These are phyloP conservation scores for Tenthredo amoena DNA, from an alignment of 2,888 invertebrate species.

Conservation along the genomic window DNA sequence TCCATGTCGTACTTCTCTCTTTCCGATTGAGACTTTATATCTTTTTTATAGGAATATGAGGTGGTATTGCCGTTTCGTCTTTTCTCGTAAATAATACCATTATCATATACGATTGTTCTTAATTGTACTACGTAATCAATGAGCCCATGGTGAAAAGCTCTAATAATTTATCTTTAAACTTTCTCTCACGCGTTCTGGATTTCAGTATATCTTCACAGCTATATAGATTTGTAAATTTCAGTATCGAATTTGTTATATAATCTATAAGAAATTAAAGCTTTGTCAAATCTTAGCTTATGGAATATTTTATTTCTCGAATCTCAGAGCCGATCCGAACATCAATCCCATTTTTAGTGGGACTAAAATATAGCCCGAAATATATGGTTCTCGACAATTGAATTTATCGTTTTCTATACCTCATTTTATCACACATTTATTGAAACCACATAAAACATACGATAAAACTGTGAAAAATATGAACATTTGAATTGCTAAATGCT, in stretches of 20 bases:
- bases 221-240: not conserved
- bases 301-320: not conserved
- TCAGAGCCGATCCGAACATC: not conserved
- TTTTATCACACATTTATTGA: not conserved
- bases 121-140: not conserved
- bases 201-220: not conserved
- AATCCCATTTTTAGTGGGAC: not conserved
- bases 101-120: not conserved
- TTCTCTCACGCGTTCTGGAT: not conserved
- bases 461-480: not conserved
- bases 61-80: not conserved
- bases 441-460: not conserved
- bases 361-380: not conserved
- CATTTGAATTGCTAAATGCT: not conserved
- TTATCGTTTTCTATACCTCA: not conserved
- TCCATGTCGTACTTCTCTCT: not conserved
- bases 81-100: not conserved
- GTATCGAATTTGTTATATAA: not conserved
- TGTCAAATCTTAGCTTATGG: not conserved
- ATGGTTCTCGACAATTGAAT: not conserved
- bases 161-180: not conserved
- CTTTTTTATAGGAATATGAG: not conserved
- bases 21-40: not conserved
- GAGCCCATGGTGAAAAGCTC: not conserved
- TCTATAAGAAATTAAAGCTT: not conserved